Conservation (phyloP, 2,797 vertebrate species). For the Dryobates pubescens region DNA sequence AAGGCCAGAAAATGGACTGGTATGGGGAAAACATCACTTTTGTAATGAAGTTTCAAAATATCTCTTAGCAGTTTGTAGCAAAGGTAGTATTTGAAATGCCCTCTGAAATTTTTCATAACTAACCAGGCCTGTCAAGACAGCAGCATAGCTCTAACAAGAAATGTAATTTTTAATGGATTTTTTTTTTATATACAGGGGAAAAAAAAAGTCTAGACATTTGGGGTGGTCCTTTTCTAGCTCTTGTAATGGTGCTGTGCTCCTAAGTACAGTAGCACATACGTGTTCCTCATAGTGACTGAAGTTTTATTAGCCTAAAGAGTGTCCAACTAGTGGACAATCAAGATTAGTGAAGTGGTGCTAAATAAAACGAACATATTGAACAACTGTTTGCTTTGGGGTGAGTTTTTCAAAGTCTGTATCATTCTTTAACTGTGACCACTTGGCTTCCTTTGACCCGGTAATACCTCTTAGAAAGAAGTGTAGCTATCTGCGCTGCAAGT, state of each 20-base stretch:
- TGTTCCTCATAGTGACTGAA: not conserved
- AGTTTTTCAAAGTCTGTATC: not conserved
- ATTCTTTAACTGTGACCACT: not conserved
- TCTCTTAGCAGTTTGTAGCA: not conserved
- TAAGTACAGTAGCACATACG: fast-evolving
- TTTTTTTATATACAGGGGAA: not conserved
- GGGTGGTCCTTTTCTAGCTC: not conserved
- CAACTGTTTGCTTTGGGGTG: not conserved
- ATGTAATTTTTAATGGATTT: not conserved
- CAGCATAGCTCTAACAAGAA: not conserved
- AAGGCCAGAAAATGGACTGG: not conserved
- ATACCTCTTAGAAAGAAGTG: not conserved
- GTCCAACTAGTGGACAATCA: not conserved
- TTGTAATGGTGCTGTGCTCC: not conserved
- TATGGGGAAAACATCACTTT: not conserved
- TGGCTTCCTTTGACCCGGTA: not conserved
- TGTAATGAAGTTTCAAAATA: not conserved
- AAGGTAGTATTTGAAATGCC: not conserved
- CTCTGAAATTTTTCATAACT: not conserved
- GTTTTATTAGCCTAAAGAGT: not conserved
- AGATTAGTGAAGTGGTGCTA: not conserved
- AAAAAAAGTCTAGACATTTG: not conserved
- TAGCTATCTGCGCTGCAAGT: not conserved
- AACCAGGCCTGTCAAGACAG: not conserved
- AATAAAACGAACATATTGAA: not conserved